Percentiles rank a stretch among this genome's conserved stretches.
phyloP scores from a whole-genome alignment of 2,888 invertebrate species.

The Tiphia femorata region DNA sequence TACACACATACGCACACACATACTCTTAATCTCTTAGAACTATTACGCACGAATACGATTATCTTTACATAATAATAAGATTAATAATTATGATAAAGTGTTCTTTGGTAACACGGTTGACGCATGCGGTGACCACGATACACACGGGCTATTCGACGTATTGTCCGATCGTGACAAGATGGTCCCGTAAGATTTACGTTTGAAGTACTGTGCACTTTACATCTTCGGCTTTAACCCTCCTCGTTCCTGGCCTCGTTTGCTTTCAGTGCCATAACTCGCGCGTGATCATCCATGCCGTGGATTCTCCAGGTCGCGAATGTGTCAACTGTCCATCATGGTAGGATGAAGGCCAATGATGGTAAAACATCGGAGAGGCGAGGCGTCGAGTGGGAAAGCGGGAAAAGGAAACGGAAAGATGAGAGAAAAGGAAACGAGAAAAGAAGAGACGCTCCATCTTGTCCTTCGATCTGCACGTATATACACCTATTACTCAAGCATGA shows the following conservation, averaged over 20 bases:
- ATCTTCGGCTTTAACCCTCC: conserved; percentile 6
- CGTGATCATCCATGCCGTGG: no score
- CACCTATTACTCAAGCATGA: neutral
- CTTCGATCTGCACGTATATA: conserved; percentile 19
- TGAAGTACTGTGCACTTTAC: conserved; percentile 32
- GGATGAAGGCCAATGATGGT: no score
- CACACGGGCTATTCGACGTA: conserved; percentile 51
- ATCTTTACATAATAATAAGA: conserved; percentile 38
- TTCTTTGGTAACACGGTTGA: conserved; percentile 68
- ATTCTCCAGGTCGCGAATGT: no score
- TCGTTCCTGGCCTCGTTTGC: conserved; percentile 8
- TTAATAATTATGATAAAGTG: conserved; percentile 46
- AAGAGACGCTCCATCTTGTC: conserved; percentile 32
- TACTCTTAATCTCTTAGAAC: no score
- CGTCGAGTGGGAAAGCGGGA: neutral
- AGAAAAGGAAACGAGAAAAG: conserved; percentile 9
- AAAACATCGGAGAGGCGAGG: no score
- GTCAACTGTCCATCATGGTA: no score
- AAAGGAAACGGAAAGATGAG: no score
- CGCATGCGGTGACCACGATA: conserved; percentile 59
- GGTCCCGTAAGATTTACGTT: conserved; percentile 52
- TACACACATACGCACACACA: neutral
- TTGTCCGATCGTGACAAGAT: conserved; percentile 62
- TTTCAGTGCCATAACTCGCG: neutral
- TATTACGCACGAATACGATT: neutral